A percentile compares a stretch with the other conserved stretches of the same genome.
Evolutionary conservation across 2,113 vertebrate genomes (phyloP).

Genomic region (crab-eating macaque (Macaca fascicularis)): T2T-MFA8v1.1 NC_088387.1:81405001-81405500

Average conservation of each 20-base stretch:
- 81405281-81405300: background rate
- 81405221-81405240: background rate
- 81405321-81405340: background rate
- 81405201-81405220: background rate
- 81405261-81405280: background rate
- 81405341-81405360: background rate
- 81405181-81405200: background rate
- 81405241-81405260: background rate
- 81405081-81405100: background rate
- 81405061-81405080: background rate
- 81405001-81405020: background rate
- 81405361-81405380: background rate
- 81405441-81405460: too few relatives aligned
- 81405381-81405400: background rate
- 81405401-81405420: background rate
- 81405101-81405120: background rate
- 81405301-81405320: background rate
- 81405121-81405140: background rate
- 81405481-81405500: background rate
- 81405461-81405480: background rate
- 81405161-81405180: background rate
- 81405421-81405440: background rate
- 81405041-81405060: background rate
- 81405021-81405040: background rate
- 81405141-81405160: background rate